phyloP scores from a whole-genome alignment of 2,797 vertebrate species.

The Bovichtus variegatus region DNA sequence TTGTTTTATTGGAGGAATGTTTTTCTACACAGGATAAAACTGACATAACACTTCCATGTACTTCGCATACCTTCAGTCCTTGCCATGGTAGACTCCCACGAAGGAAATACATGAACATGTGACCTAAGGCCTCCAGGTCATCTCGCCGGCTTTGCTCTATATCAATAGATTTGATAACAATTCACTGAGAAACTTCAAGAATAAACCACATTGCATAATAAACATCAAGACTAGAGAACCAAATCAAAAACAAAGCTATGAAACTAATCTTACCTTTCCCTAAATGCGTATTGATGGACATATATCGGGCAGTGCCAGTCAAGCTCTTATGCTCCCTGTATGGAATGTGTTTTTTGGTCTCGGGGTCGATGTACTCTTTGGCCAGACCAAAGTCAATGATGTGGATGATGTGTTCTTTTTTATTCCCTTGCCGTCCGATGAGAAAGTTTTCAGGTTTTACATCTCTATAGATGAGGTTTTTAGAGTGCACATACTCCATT shows the following conservation, averaged over 20 bases:
- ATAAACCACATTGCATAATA: background rate
- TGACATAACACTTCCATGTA: slow-evolving; percentile 4
- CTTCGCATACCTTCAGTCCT: slow-evolving; percentile 92
- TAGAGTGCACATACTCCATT: slow-evolving; percentile 99
- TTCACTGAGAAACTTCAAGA: slow-evolving; percentile 31
- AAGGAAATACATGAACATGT: slow-evolving; percentile 99
- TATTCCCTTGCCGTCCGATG: slow-evolving; percentile 97
- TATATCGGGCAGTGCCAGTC: slow-evolving; percentile 98
- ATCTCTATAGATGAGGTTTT: slow-evolving; percentile 99
- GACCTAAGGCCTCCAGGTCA: slow-evolving; percentile 98
- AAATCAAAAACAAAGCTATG: background rate
- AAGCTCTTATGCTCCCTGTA: slow-evolving; percentile 99
- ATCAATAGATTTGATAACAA: slow-evolving; percentile 51
- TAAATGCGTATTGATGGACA: slow-evolving; percentile 99
- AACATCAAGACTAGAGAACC: background rate
- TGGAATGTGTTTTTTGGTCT: slow-evolving; percentile 99
- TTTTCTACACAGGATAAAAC: background rate
- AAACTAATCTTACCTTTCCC: slow-evolving; percentile 91
- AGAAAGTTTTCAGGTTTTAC: slow-evolving; percentile 99
- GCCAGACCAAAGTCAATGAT: slow-evolving; percentile 99
- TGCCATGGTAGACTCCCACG: slow-evolving; percentile 99
- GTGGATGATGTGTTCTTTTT: slow-evolving; percentile 98
- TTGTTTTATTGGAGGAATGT: background rate
- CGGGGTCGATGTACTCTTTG: slow-evolving; percentile 98
- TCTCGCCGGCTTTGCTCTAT: slow-evolving; percentile 98